Base-by-base conservation (phyloP, 2,797 vertebrate genomes). In the Odontamblyopus rebecca region DNA sequence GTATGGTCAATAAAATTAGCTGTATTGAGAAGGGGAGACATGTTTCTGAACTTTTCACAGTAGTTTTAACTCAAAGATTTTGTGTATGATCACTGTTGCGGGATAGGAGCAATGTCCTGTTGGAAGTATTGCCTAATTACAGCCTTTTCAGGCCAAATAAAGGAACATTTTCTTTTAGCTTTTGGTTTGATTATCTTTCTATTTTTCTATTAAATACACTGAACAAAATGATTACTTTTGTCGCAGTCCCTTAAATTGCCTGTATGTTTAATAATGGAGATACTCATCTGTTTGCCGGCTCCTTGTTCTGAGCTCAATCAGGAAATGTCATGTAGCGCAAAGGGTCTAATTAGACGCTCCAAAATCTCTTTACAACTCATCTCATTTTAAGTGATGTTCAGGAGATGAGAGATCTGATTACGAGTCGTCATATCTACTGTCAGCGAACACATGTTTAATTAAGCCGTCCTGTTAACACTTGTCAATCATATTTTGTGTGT, bases 371-470 rank as follows among this genome's bases (percentile, higher is more conserved):
- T 26, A 38, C 12, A 26, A 32, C 30, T 56, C 19, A 2, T 5
- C 32, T 71, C 8, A 76, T 74, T 30, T 61, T 44, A 29, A 69
- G 6, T 69, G 57, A 76, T 82, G 63, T 69, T 1, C 51, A 4
- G 26, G 44, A 77, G 66, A 85, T 74, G 64, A 79, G 38, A 41
- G 11, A 71, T 82, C 12, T 35, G 68, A 74, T 82, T 75, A 68
- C 69, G 50, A 80, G 77, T 76, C 65, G 27, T 44, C 30, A 29
- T 15, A 26, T 69, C 61, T 70, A 26, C 19, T n/a, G 35, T 63
- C 50, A 12, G 12, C 73, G 68, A 79, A 77, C 75, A 57, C 77
- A 66, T 80, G 66, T 82, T 83, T 69, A 81, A 84, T 78, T 77
- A 44, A 72, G 79, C 67, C 51, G 2, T 77, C 75, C 81, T 68